phyloP scores from a whole-genome alignment of 2,113 vertebrate species.

The Clarias batrachus region DNA sequence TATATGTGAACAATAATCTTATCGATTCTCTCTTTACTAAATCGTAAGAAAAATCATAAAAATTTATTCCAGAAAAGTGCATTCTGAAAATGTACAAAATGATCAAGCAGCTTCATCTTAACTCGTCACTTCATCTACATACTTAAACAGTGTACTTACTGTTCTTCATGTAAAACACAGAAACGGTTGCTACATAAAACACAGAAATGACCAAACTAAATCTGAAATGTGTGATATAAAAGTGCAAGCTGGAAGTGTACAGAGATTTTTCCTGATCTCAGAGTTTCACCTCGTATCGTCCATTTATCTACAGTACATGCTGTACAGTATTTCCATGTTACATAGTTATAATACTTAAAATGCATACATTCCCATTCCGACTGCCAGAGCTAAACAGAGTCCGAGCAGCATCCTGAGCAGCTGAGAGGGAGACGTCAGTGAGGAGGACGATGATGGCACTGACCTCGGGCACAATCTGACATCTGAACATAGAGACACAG shows the following conservation, averaged over 20 bases:
- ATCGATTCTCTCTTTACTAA: background rate
- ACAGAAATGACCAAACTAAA: background rate
- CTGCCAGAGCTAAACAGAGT: slow-evolving; percentile 23
- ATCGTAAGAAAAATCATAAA: background rate
- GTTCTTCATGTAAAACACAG: too few relatives aligned
- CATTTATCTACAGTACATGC: background rate
- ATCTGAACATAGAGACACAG: background rate
- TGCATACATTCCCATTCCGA: slow-evolving; percentile 15
- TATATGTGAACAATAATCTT: background rate
- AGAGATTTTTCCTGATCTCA: background rate
- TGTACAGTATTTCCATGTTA: background rate
- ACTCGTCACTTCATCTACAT: background rate
- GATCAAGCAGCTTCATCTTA: background rate
- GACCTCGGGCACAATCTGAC: background rate
- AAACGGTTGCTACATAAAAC: background rate
- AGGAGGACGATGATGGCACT: background rate
- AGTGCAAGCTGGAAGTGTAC: background rate
- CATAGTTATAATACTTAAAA: background rate
- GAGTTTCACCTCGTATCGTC: background rate
- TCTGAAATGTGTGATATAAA: background rate
- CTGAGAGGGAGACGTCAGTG: background rate
- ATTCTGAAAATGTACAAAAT: background rate
- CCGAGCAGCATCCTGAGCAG: slow-evolving; percentile 30
- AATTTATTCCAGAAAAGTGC: background rate
- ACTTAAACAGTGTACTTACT: too few relatives aligned